A percentile compares a stretch with the other conserved stretches of the same genome.
Conservation (phyloP, 2,888 invertebrate species). For the Cheilosia scutellata region DNA sequence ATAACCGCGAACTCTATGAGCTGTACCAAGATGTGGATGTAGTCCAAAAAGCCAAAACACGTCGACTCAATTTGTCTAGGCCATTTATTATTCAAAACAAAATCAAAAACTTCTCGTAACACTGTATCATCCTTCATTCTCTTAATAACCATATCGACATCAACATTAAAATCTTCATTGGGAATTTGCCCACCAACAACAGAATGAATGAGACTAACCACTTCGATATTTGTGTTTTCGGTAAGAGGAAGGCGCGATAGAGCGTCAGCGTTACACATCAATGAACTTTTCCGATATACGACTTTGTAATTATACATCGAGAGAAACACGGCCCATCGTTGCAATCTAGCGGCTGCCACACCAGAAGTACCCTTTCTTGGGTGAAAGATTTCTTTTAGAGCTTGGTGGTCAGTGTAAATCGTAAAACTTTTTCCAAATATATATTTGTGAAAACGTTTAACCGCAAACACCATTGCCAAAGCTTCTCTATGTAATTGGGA, state of each 20-base stretch:
- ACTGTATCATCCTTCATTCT: no score
- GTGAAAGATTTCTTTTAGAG: slow-evolving; percentile 12
- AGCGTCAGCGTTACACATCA: neutral
- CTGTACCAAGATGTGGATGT: no score
- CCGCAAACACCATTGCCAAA: slow-evolving; percentile 21
- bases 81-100: no score
- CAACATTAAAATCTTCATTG: neutral
- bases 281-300: neutral
- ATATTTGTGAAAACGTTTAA: slow-evolving; percentile 24
- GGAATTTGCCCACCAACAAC: neutral
- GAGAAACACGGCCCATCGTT: neutral
- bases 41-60: no score
- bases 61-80: no score
- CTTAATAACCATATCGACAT: neutral
- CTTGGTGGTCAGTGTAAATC: slow-evolving; percentile 10
- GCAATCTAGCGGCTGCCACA: neutral
- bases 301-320: neutral
- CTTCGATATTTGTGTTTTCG: neutral
- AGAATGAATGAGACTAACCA: neutral
- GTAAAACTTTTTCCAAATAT: slow-evolving; percentile 15
- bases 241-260: neutral
- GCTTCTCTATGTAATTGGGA: slow-evolving; percentile 24
- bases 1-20: no score
- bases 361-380: slow-evolving; percentile 13
- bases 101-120: no score